Conservation (phyloP, 2,113 vertebrate genomes). For the Heterotilapia buettikoferi region DNA sequence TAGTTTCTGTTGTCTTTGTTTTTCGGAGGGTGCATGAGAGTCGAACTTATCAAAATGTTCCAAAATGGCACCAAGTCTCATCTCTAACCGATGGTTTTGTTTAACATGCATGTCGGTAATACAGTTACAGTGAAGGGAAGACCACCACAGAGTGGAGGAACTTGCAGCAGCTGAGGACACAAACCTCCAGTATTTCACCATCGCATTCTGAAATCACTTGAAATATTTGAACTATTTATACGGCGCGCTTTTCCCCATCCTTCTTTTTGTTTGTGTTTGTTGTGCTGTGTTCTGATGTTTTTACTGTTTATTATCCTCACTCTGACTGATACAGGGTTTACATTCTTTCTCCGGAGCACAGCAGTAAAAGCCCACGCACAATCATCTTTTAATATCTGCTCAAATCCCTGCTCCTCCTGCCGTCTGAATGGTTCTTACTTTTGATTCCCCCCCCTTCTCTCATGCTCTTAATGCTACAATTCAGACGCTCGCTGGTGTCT, state of each 20-base stretch:
- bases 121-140: constrained; percentile 21
- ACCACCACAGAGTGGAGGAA: background rate
- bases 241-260: background rate
- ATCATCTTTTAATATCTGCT: constrained; percentile 75
- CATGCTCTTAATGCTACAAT: constrained; percentile 48
- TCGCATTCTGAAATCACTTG: constrained; percentile 61
- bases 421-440: constrained; percentile 48
- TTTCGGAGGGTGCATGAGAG: background rate
- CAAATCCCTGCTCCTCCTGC: constrained; percentile 58
- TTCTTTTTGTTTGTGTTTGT: constrained; percentile 58
- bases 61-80: background rate
- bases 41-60: background rate
- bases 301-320: constrained; percentile 60
- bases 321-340: constrained; percentile 68
- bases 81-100: background rate
- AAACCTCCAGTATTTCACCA: constrained; percentile 68
- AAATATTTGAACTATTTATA: constrained; percentile 74
- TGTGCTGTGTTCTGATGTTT: constrained; percentile 56
- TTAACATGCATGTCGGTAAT: background rate
- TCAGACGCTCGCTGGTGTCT: constrained; percentile 40
- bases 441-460: constrained; percentile 4
- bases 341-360: constrained; percentile 58
- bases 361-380: constrained; percentile 66
- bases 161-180: constrained; percentile 48
- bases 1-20: background rate